phyloP scores from a whole-genome alignment of 2,888 invertebrate species.

The Sturmia bella region DNA sequence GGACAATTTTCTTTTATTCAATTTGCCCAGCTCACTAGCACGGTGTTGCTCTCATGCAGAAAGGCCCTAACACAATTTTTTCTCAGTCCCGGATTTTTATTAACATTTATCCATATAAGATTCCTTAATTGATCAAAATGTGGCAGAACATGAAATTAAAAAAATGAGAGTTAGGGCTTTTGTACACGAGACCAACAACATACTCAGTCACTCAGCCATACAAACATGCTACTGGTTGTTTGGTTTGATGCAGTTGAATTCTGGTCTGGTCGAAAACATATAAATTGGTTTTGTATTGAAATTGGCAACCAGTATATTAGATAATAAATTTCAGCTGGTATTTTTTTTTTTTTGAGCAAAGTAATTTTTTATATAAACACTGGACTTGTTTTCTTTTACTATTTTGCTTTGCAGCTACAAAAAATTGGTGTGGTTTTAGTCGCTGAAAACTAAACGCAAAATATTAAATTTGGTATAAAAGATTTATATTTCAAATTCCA shows the following conservation, averaged over 20 bases:
- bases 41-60: too few relatives aligned
- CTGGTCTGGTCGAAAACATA: conserved; percentile 19
- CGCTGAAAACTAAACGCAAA: neutral
- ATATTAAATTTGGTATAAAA: conserved; percentile 13
- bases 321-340: conserved; percentile 47
- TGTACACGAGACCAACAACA: neutral
- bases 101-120: too few relatives aligned
- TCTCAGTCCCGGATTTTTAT: too few relatives aligned
- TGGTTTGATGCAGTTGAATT: conserved; percentile 14
- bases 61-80: too few relatives aligned
- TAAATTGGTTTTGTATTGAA: conserved; percentile 45
- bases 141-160: too few relatives aligned
- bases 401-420: too few relatives aligned
- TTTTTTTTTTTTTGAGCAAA: neutral
- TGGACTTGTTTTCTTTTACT: too few relatives aligned
- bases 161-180: too few relatives aligned
- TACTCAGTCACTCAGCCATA: neutral
- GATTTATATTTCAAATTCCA: neutral
- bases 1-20: neutral
- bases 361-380: too few relatives aligned
- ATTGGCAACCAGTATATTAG: conserved; percentile 48
- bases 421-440: too few relatives aligned
- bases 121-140: too few relatives aligned
- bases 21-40: too few relatives aligned
- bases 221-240: neutral